Conservation (phyloP, 2,888 invertebrate species). For the Drosophila leonis region DNA sequence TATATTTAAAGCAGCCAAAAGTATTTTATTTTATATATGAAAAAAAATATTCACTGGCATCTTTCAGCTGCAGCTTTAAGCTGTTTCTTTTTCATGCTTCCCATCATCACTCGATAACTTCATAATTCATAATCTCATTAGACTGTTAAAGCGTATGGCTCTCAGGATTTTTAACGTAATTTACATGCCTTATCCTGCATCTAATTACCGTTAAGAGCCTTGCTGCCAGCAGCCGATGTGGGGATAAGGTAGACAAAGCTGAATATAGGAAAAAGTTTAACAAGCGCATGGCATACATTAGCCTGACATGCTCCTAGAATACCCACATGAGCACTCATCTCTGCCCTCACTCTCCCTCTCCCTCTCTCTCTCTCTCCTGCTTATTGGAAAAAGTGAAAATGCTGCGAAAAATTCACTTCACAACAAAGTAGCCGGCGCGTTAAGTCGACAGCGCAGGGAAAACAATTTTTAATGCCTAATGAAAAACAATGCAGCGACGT, state of each 20-base stretch:
- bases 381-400: constrained; percentile 37
- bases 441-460: constrained; percentile 69
- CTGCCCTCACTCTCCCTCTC: not conserved
- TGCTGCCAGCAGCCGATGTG: constrained; percentile 36
- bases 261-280: constrained; percentile 27
- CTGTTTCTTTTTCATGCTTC: not conserved
- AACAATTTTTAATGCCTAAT: constrained; percentile 74
- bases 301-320: constrained; percentile 53
- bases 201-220: constrained; percentile 70
- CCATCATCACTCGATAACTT: constrained; percentile 12
- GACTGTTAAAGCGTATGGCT: constrained; percentile 31
- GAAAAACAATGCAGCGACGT: constrained; percentile 65
- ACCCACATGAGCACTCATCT: not conserved
- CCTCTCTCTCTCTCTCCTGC: not conserved
- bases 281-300: constrained; percentile 65
- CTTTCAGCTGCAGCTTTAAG: not conserved
- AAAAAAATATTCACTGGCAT: not conserved
- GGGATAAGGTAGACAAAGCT: constrained; percentile 7
- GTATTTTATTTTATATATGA: constrained; percentile 12
- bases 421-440: constrained; percentile 57
- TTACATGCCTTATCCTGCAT: constrained; percentile 67
- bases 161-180: constrained; percentile 36
- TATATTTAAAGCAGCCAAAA: not conserved
- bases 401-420: constrained; percentile 48
- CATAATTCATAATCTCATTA: constrained; percentile 38